Percentiles rank a stretch among this genome's conserved stretches.
These are phyloP conservation scores for Morpho deidamia DNA, from an alignment of 2,888 invertebrate genomes.

Conservation along the genomic window DNA sequence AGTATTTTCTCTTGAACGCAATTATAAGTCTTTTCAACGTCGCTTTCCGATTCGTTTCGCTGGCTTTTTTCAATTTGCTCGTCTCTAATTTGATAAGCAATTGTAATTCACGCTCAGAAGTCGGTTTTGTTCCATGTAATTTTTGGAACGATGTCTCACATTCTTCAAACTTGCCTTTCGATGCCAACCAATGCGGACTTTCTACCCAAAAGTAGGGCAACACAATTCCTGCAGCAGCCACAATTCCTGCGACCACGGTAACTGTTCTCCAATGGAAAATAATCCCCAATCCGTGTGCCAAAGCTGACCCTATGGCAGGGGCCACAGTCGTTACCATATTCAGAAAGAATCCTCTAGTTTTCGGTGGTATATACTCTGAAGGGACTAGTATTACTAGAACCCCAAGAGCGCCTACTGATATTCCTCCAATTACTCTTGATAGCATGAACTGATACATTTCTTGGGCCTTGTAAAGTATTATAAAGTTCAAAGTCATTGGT, in stretches of 20 bases:
- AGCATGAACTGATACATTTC: constrained; percentile 11
- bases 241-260: constrained; percentile 17
- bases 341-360: constrained; percentile 13
- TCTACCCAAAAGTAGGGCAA: constrained; percentile 24
- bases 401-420: constrained; percentile 15
- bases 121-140: constrained; percentile 13
- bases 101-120: constrained; percentile 18
- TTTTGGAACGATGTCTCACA: constrained; percentile 17
- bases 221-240: constrained; percentile 11
- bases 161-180: constrained; percentile 23
- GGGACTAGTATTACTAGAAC: constrained; percentile 10
- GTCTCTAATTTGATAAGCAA: constrained; percentile 23
- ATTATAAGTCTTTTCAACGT: constrained; percentile 4
- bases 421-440: constrained; percentile 19
- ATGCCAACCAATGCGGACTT: constrained; percentile 29
- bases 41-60: background rate
- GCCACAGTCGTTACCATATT: constrained; percentile 20
- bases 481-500: constrained; percentile 15
- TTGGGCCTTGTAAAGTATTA: constrained; percentile 17
- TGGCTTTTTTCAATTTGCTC: constrained; percentile 7
- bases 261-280: constrained; percentile 24
- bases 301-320: constrained; percentile 17
- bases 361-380: constrained; percentile 20
- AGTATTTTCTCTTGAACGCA: constrained; percentile 18
- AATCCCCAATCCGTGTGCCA: constrained; percentile 19